phyloP scores from a whole-genome alignment of 2,113 vertebrate species.

The Tachysurus fulvidraco region DNA sequence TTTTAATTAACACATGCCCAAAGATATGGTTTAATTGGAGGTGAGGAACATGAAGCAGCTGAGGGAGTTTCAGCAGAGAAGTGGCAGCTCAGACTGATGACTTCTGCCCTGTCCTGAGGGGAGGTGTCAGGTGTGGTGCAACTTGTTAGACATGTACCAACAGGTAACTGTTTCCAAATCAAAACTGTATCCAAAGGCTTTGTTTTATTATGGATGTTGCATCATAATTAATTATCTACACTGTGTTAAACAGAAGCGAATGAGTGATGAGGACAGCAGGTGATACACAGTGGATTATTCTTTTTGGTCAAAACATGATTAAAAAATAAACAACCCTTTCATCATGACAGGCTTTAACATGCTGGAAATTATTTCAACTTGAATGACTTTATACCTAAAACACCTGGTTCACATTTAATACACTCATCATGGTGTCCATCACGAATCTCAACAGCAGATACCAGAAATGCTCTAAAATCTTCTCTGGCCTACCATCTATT shows the following conservation, averaged over 20 bases:
- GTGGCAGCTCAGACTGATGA: constrained; percentile 51
- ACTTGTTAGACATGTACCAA: constrained; percentile 63
- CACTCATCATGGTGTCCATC: not conserved
- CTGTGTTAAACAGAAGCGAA: not conserved
- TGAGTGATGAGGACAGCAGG: constrained; percentile 17
- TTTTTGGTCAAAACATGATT: constrained; percentile 47
- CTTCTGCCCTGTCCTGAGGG: constrained; percentile 54
- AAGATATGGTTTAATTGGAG: constrained; percentile 57
- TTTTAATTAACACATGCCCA: constrained; percentile 32
- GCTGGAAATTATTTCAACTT: not conserved
- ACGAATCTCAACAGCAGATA: not conserved
- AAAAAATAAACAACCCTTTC: constrained; percentile 7
- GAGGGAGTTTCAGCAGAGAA: constrained; percentile 28
- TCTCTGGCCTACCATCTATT: not conserved
- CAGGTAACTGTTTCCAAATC: constrained; percentile 68
- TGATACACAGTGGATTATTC: constrained; percentile 23
- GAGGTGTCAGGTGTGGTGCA: constrained; percentile 41
- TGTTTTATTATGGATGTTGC: constrained; percentile 43
- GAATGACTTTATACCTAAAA: not conserved
- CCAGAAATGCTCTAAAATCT: not conserved
- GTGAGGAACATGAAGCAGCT: constrained; percentile 49
- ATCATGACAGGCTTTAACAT: not conserved
- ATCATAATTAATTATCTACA: constrained; percentile 40
- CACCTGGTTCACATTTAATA: not conserved
- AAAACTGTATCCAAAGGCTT: constrained; percentile 52